Percentiles rank a stretch among this genome's conserved stretches.
phyloP scores from a whole-genome alignment of 92 coral and sea anemone species.

The Palythoa caribaeorum region DNA sequence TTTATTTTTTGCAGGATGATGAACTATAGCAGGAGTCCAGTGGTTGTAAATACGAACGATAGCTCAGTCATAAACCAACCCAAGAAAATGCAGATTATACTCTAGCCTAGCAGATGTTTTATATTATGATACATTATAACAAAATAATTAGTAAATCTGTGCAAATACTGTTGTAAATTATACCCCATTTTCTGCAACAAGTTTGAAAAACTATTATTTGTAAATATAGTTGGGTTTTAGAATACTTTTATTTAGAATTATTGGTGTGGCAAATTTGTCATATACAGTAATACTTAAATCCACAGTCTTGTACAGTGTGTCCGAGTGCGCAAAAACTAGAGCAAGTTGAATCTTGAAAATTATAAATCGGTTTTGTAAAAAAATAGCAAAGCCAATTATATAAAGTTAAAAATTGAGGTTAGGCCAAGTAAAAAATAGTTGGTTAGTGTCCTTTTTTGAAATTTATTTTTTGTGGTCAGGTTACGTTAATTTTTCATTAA shows the following conservation, averaged over 20 bases:
- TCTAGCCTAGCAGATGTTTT: neutral
- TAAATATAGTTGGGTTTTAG: neutral
- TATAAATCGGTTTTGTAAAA: too few species aligned
- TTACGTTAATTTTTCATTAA: too few species aligned
- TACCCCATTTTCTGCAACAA: neutral
- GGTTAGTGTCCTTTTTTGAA: too few species aligned
- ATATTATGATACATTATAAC: neutral
- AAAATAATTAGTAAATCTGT: neutral
- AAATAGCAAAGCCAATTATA: too few species aligned
- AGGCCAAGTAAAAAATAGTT: too few species aligned
- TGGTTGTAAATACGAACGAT: constrained; percentile 4
- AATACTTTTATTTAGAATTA: neutral
- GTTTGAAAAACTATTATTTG: constrained; percentile 8
- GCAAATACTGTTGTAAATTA: constrained; percentile 3
- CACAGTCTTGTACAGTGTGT: too few species aligned
- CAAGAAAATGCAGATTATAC: constrained; percentile 2
- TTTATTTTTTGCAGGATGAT: constrained; percentile 16
- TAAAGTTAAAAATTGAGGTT: too few species aligned
- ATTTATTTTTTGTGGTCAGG: too few species aligned
- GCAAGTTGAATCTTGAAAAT: too few species aligned
- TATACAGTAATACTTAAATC: too few species aligned
- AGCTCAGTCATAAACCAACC: neutral
- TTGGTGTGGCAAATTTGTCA: neutral
- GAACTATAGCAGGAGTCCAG: constrained; percentile 6
- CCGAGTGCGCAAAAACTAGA: too few species aligned